Evolutionary conservation across 1,140 invertebrate genomes (phyloP).

Genomic region (Calliphora vicina): DNA sequence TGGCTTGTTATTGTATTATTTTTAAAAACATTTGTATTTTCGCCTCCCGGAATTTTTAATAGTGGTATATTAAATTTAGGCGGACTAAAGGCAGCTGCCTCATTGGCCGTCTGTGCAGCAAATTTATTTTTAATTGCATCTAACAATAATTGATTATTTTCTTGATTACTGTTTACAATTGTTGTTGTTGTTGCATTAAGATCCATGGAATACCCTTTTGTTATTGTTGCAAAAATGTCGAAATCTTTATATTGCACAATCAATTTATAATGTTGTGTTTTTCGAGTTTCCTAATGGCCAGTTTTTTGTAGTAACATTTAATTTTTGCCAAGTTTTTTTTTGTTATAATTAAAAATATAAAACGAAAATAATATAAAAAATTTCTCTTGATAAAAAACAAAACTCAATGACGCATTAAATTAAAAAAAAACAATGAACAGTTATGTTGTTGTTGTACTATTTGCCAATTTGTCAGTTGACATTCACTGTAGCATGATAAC

Average conservation of each 20-base stretch:
- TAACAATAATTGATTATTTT: conserved; percentile 43
- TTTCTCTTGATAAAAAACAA: neutral
- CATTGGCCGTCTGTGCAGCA: conserved; percentile 12
- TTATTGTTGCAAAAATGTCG: neutral
- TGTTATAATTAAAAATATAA: neutral
- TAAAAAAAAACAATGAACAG: neutral
- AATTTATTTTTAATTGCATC: conserved; percentile 46
- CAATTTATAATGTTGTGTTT: neutral
- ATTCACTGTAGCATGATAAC: neutral
- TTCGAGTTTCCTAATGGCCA: neutral
- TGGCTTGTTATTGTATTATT: neutral
- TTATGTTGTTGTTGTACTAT: neutral
- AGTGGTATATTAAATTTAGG: conserved; percentile 27
- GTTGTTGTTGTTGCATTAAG: neutral
- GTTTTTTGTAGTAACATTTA: neutral
- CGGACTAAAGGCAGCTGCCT: conserved; percentile 2
- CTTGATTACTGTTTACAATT: conserved; percentile 18
- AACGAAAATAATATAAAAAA: neutral
- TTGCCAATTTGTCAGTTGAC: too few species aligned
- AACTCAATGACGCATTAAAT: conserved; percentile 1
- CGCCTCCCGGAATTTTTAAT: conserved; percentile 11
- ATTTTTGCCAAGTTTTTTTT: neutral
- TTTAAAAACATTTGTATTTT: neutral
- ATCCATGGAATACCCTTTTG: neutral
- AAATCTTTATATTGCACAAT: neutral